These are phyloP conservation scores for Cetonia aurata DNA, from an alignment of 2,888 invertebrate genomes.

Conservation along the genomic window DNA sequence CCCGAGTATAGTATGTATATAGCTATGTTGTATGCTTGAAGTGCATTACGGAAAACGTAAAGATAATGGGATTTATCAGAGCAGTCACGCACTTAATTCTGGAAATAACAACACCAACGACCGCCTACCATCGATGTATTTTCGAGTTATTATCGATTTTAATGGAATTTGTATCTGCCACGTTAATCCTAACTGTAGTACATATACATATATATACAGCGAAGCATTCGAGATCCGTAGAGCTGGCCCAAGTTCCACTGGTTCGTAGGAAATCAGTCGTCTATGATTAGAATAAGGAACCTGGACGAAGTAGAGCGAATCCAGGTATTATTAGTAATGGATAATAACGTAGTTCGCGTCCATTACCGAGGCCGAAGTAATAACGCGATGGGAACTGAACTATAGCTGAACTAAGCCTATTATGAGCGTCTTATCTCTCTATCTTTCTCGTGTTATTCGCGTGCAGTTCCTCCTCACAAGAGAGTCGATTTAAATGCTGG, in stretches of 20 bases:
- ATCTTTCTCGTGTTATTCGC: conserved; percentile 3
- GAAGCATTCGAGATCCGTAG: conserved; percentile 17
- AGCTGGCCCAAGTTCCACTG: neutral
- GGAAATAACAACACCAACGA: conserved; percentile 10
- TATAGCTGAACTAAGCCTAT: conserved; percentile 21
- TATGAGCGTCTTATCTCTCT: neutral
- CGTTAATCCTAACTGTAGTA: conserved; percentile 21
- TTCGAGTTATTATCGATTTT: conserved; percentile 20
- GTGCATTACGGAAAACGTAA: neutral
- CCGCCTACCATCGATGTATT: neutral
- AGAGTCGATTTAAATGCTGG: conserved; percentile 40
- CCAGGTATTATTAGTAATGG: conserved; percentile 30
- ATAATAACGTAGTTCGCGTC: conserved; percentile 30
- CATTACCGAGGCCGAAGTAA: conserved; percentile 12
- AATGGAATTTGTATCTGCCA: conserved; percentile 25
- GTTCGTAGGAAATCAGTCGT: conserved; percentile 11
- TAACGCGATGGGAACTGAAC: conserved; percentile 17
- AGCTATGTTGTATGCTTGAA: neutral
- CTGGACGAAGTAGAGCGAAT: conserved; percentile 32
- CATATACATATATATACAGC: neutral
- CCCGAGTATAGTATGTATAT: no score
- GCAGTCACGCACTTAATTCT: conserved; percentile 12
- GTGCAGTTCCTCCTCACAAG: neutral
- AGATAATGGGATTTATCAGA: conserved; percentile 1
- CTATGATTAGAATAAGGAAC: conserved; percentile 21